These are phyloP conservation scores for Laticauda laticaudata DNA, from an alignment of 2,113 vertebrate species.

Conservation along the genomic window DNA sequence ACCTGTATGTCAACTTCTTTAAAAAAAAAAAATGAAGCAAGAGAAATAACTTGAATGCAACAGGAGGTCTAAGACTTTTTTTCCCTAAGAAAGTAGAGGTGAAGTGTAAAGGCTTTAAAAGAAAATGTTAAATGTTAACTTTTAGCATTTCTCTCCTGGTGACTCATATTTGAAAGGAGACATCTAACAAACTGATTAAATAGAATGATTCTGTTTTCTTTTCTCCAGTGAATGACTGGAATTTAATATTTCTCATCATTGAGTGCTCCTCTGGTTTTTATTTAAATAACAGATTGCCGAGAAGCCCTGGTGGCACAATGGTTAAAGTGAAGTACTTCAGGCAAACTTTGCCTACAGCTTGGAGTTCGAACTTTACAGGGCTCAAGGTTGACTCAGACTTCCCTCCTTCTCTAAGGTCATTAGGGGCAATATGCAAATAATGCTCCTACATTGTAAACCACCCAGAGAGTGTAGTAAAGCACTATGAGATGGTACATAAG, in stretches of 20 bases:
- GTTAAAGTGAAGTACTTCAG: too few relatives aligned
- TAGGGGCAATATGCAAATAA: too few relatives aligned
- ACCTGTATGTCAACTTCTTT: neutral
- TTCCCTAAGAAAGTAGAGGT: neutral
- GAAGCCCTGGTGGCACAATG: too few relatives aligned
- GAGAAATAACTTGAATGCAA: conserved; percentile 7
- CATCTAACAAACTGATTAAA: conserved; percentile 19
- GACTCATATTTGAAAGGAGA: conserved; percentile 50
- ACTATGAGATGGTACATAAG: too few relatives aligned
- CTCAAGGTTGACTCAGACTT: too few relatives aligned
- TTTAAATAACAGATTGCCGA: conserved; percentile 10
- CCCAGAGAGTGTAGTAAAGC: too few relatives aligned
- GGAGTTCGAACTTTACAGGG: too few relatives aligned
- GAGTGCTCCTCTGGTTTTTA: conserved; percentile 5
- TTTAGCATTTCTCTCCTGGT: conserved; percentile 55
- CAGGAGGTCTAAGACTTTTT: conserved; percentile 1
- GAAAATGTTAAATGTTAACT: conserved; percentile 38
- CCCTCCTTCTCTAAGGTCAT: too few relatives aligned
- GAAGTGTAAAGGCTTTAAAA: conserved; percentile 32
- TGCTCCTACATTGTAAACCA: too few relatives aligned
- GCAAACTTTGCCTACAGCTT: too few relatives aligned
- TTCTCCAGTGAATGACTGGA: neutral
- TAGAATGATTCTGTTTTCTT: conserved; percentile 18
- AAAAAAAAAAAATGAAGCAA: conserved; percentile 5
- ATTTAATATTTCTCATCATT: neutral